Conservation (phyloP, 2,797 vertebrate genomes). For the Spondyliosoma cantharus region DNA sequence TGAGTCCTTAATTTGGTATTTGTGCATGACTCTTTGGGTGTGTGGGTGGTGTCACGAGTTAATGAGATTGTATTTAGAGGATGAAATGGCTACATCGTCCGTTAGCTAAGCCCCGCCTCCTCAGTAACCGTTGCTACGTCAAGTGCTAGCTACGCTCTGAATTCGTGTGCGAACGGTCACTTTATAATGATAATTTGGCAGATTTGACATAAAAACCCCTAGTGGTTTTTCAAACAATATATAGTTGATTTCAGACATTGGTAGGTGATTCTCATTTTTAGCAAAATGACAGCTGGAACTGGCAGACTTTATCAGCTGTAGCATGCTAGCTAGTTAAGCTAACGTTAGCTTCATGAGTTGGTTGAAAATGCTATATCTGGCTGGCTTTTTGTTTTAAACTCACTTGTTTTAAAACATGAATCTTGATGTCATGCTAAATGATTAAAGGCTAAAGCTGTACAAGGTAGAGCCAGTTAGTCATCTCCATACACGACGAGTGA, state of each 20-base stretch:
- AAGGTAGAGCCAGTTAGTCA: background rate
- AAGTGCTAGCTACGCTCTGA: background rate
- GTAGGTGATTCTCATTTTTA: background rate
- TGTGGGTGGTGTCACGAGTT: slow-evolving; percentile 10
- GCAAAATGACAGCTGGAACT: background rate
- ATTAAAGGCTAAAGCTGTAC: background rate
- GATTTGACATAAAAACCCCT: background rate
- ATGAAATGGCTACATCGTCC: background rate
- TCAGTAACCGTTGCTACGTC: background rate
- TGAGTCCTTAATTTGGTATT: slow-evolving; percentile 38
- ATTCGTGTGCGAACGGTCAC: too few relatives aligned
- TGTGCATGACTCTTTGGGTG: slow-evolving; percentile 43
- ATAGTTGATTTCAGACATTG: background rate
- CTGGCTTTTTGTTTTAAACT: too few relatives aligned
- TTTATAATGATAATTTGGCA: background rate
- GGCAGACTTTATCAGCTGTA: background rate
- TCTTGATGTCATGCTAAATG: background rate
- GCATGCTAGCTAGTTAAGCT: background rate
- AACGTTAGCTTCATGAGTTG: background rate
- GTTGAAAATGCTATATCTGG: background rate
- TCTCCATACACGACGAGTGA: background rate
- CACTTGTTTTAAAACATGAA: background rate
- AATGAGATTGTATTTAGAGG: slow-evolving; percentile 5
- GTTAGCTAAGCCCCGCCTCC: background rate
- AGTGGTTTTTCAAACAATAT: too few relatives aligned